phyloP scores from a whole-genome alignment of 2,888 invertebrate species.

The Alentia gelatinosa region DNA sequence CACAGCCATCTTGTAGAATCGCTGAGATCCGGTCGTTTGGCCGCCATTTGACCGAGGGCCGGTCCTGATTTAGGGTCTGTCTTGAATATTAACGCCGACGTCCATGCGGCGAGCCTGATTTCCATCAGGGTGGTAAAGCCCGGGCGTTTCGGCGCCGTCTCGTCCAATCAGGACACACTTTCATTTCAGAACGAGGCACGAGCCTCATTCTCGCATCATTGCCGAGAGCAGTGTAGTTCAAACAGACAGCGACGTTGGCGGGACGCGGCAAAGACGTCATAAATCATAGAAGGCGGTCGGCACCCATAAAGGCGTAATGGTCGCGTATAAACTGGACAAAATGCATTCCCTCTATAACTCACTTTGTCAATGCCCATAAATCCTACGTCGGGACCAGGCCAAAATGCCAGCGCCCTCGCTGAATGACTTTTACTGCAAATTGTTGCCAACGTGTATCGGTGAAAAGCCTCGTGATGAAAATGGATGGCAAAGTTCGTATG shows the following conservation, averaged over 20 bases:
- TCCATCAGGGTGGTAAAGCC: background rate
- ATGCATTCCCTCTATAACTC: constrained; percentile 39
- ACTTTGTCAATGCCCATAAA: constrained; percentile 29
- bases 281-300: background rate
- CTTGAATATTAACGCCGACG: background rate
- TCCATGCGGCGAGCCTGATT: background rate
- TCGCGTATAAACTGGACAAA: constrained; percentile 12
- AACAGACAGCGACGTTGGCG: background rate
- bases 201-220: constrained; percentile 22
- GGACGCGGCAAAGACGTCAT: background rate
- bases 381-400: background rate
- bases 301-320: constrained; percentile 14
- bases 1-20: background rate
- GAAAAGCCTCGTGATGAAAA: constrained; percentile 29
- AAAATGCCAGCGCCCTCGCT: constrained; percentile 35
- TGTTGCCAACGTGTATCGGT: constrained; percentile 28
- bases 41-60: background rate
- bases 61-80: background rate
- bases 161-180: background rate
- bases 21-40: background rate
- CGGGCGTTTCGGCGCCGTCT: constrained; percentile 10
- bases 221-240: constrained; percentile 1
- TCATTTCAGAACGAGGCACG: background rate
- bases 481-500: background rate
- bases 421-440: constrained; percentile 47